Conservation (phyloP, 2,888 invertebrate species). For the Pyrrhosoma nymphula region DNA sequence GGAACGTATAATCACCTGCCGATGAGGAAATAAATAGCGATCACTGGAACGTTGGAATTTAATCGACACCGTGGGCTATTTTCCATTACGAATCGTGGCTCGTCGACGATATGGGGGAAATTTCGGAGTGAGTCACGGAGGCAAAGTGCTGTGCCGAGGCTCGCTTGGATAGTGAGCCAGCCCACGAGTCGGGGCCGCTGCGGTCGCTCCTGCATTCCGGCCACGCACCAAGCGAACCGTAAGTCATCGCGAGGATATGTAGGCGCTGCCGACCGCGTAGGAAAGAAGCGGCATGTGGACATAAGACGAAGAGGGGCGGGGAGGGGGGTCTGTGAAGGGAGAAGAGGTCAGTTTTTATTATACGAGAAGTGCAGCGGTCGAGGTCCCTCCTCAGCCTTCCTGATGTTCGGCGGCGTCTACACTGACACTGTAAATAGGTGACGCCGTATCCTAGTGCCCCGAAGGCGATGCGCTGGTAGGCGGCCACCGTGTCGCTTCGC, state of each 20-base stretch:
- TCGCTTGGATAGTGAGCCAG: background rate
- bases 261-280: background rate
- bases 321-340: background rate
- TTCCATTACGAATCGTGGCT: background rate
- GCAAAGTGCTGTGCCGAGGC: background rate
- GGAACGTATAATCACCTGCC: background rate
- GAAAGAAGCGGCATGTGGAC: too few relatives aligned
- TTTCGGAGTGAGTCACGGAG: conserved; percentile 6
- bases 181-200: background rate
- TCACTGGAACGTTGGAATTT: background rate
- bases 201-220: background rate
- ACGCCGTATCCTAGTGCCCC: background rate
- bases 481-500: background rate
- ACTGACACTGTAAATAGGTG: background rate
- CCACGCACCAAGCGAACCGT: conserved; percentile 35
- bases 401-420: background rate
- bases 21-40: background rate
- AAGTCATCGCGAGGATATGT: background rate
- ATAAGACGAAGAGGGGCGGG: background rate
- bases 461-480: background rate
- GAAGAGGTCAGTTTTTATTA: conserved; percentile 28
- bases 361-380: background rate
- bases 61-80: background rate
- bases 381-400: background rate
- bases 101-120: background rate